Conservation (phyloP, 2,888 invertebrate genomes). For the Rhabditophanes sp. region DNA sequence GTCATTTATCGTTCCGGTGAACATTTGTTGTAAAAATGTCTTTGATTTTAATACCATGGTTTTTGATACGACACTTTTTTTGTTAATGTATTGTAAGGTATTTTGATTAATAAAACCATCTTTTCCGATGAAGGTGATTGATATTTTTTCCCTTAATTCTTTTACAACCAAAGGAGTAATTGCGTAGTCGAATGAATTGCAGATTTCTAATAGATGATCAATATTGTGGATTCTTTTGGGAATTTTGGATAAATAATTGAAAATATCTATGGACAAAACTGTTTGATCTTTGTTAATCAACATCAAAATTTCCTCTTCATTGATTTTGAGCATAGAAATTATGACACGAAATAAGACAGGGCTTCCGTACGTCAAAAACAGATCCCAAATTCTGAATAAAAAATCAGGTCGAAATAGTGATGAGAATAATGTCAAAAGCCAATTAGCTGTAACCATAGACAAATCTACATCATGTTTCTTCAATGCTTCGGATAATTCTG, state of each 20-base stretch:
- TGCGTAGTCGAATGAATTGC: conserved; percentile 39
- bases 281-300: conserved; percentile 8
- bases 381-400: conserved; percentile 80
- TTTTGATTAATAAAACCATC: conserved; percentile 1
- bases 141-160: conserved; percentile 26
- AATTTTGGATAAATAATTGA: conserved; percentile 85
- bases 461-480: conserved; percentile 73
- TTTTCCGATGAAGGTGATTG: conserved; percentile 5
- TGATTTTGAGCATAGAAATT: conserved; percentile 42
- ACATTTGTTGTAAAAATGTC: conserved; percentile 4
- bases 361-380: conserved; percentile 88
- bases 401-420: conserved; percentile 91
- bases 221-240: conserved; percentile 49
- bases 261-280: conserved; percentile 70
- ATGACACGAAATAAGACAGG: conserved; percentile 63
- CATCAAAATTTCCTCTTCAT: conserved; percentile 60
- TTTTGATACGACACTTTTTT: background rate
- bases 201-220: conserved; percentile 32
- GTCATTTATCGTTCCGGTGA: conserved; percentile 4
- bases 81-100: background rate
- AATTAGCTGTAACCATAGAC: conserved; percentile 82
- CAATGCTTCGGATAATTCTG: conserved; percentile 63
- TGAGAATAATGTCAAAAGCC: conserved; percentile 91
- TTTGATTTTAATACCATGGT: conserved; percentile 4
- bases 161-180: conserved; percentile 33